Evolutionary conservation across 2,888 invertebrate genomes (phyloP).

Genomic region (Cyclophora punctaria): DNA sequence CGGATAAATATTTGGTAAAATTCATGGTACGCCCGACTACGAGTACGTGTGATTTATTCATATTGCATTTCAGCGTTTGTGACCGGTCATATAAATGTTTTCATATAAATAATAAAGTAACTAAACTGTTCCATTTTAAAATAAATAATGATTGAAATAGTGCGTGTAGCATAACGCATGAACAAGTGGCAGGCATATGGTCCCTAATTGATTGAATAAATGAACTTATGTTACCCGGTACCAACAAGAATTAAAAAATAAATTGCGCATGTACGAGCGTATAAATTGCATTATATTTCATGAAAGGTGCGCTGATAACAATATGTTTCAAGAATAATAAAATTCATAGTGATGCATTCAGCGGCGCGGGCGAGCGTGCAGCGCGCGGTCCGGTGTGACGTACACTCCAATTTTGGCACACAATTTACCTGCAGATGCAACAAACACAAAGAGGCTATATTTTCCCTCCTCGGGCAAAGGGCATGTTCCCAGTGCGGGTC

Average conservation of each 20-base stretch:
- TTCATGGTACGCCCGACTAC: background rate
- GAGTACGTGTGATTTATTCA: background rate
- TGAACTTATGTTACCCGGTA: too few relatives aligned
- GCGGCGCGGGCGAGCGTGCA: constrained; percentile 51
- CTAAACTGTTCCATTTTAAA: too few relatives aligned
- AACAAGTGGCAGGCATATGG: too few relatives aligned
- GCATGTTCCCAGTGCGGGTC: constrained; percentile 34
- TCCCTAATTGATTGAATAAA: too few relatives aligned
- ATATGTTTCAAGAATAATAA: constrained; percentile 64
- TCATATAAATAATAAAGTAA: too few relatives aligned
- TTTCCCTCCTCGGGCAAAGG: constrained; percentile 34
- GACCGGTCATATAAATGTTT: too few relatives aligned
- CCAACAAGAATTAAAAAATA: too few relatives aligned
- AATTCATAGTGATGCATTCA: constrained; percentile 61
- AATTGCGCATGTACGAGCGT: constrained; percentile 4
- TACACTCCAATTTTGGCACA: constrained; percentile 58
- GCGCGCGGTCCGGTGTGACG: constrained; percentile 35
- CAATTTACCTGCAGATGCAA: constrained; percentile 75
- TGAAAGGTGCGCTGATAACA: constrained; percentile 58
- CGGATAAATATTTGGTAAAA: constrained; percentile 7
- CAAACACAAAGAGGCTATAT: constrained; percentile 70
- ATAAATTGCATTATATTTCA: constrained; percentile 19
- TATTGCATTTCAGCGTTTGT: too few relatives aligned
- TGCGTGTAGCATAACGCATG: too few relatives aligned
- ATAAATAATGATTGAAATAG: too few relatives aligned